Percentiles rank a stretch among this genome's conserved stretches.
These are phyloP conservation scores for Hafferia zeledoni DNA, from an alignment of 2,797 vertebrate genomes.

Conservation along the genomic window DNA sequence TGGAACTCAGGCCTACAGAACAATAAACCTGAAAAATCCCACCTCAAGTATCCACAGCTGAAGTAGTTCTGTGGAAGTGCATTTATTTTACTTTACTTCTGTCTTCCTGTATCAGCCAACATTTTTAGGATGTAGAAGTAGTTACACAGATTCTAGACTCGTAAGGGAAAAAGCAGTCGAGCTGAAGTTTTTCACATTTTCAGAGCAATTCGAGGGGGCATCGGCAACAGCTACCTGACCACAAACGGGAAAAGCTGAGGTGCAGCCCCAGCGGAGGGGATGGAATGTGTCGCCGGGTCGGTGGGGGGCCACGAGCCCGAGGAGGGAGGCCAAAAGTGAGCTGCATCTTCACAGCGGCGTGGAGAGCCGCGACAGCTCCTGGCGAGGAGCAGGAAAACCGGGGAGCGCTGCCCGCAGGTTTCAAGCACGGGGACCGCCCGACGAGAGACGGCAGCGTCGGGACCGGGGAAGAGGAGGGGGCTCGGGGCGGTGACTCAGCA, in stretches of 20 bases:
- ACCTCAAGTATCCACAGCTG: too few species aligned
- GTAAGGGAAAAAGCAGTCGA: fast-evolving
- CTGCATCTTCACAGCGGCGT: fast-evolving
- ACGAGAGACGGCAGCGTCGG: not conserved
- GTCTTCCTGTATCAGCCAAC: not conserved
- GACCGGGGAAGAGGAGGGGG: not conserved
- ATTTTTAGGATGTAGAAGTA: not conserved
- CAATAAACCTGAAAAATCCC: not conserved
- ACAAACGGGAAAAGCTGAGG: fast-evolving
- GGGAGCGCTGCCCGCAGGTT: not conserved
- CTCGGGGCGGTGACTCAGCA: not conserved
- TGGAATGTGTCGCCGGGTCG: fast-evolving
- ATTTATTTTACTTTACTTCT: not conserved
- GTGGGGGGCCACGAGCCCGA: not conserved
- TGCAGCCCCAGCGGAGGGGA: fast-evolving
- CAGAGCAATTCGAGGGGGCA: not conserved
- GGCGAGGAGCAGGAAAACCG: fast-evolving
- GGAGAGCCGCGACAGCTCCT: not conserved
- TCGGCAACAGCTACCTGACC: fast-evolving
- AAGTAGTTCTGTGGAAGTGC: fast-evolving
- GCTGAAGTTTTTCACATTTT: not conserved
- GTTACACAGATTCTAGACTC: not conserved
- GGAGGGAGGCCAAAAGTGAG: not conserved
- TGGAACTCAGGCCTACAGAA: fast-evolving
- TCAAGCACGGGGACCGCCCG: fast-evolving